Evolutionary conservation across 1,140 invertebrate species (phyloP).

Genomic region (Conopomorpha cramerella): DNA sequence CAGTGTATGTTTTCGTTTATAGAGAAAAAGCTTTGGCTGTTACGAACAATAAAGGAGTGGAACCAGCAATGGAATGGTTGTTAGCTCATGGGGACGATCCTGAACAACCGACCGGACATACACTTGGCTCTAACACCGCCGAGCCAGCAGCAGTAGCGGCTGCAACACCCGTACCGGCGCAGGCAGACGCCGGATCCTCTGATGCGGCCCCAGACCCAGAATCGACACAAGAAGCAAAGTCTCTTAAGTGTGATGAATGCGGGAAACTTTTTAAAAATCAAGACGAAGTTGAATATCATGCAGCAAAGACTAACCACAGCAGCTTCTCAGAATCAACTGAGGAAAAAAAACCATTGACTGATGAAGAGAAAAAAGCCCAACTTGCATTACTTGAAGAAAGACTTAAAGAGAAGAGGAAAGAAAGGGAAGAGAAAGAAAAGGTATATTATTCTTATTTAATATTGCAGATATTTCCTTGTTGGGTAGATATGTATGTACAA

Average conservation of each 20-base stretch:
- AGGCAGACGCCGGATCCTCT: constrained; percentile 8
- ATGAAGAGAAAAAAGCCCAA: constrained; percentile 90
- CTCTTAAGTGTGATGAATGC: constrained; percentile 91
- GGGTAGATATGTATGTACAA: too few species aligned
- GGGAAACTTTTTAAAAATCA: constrained; percentile 76
- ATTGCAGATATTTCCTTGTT: too few species aligned
- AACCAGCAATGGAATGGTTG: constrained; percentile 91
- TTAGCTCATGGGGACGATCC: constrained; percentile 74
- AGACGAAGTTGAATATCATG: constrained; percentile 87
- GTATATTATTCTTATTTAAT: too few species aligned
- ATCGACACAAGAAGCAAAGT: constrained; percentile 66
- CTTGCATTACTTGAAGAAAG: constrained; percentile 81
- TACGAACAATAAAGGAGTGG: constrained; percentile 83
- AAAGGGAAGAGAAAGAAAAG: constrained; percentile 87
- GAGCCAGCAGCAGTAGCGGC: constrained; percentile 7
- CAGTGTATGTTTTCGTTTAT: constrained; percentile 19
- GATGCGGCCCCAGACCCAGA: constrained; percentile 13
- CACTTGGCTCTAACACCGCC: constrained; percentile 10
- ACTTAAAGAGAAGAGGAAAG: constrained; percentile 82
- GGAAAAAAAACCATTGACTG: constrained; percentile 89
- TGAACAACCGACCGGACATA: constrained; percentile 22
- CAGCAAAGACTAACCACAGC: constrained; percentile 86
- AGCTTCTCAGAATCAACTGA: constrained; percentile 92
- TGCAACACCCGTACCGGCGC: constrained; percentile 9
- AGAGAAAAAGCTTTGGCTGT: constrained; percentile 82